Conservation (phyloP, 2,888 invertebrate genomes). For the Hymenopus coronatus region DNA sequence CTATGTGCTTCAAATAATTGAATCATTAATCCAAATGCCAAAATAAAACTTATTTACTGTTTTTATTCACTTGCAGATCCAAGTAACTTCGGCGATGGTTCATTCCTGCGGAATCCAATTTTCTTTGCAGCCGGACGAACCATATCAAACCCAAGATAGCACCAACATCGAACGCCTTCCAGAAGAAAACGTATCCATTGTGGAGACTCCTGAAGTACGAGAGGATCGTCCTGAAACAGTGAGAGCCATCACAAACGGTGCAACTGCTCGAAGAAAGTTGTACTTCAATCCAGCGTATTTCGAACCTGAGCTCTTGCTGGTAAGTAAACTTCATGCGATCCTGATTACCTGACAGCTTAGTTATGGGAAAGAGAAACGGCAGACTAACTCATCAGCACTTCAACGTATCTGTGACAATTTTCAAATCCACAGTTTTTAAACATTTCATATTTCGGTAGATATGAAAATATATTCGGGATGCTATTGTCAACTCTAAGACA, state of each 20-base stretch:
- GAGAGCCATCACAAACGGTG: constrained; percentile 52
- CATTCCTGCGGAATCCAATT: constrained; percentile 53
- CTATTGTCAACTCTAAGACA: too few species aligned
- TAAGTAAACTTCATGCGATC: constrained; percentile 47
- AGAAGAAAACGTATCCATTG: constrained; percentile 80
- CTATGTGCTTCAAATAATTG: too few species aligned
- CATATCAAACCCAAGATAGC: constrained; percentile 52
- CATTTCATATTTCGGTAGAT: too few species aligned
- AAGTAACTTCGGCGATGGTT: constrained; percentile 69
- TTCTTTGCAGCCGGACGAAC: constrained; percentile 4
- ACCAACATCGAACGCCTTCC: constrained; percentile 69
- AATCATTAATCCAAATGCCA: not conserved
- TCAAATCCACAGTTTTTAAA: too few species aligned
- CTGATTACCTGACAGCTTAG: too few species aligned
- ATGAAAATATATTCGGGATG: too few species aligned
- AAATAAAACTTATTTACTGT: not conserved
- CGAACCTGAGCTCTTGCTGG: constrained; percentile 79
- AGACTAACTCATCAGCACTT: too few species aligned
- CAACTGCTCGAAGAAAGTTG: constrained; percentile 69
- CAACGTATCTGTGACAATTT: too few species aligned
- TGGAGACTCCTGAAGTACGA: constrained; percentile 69
- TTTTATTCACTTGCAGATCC: constrained; percentile 42
- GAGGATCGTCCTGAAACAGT: constrained; percentile 65
- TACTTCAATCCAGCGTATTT: constrained; percentile 92
- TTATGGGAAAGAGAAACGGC: too few species aligned